Percentiles rank a stretch among this genome's conserved stretches.
phyloP scores from a whole-genome alignment of 2,113 vertebrate species.

The Balaeniceps rex region DNA sequence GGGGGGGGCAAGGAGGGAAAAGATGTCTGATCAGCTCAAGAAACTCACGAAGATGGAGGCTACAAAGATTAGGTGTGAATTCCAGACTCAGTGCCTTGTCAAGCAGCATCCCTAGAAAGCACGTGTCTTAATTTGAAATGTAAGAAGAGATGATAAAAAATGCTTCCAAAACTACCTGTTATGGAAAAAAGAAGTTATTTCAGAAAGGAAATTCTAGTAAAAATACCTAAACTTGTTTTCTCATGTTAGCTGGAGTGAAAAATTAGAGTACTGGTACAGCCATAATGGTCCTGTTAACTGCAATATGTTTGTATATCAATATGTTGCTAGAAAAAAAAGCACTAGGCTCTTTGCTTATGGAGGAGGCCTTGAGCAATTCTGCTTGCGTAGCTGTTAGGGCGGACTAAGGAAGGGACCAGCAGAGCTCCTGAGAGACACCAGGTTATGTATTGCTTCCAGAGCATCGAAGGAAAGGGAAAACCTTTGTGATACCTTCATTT shows the following conservation, averaged over 20 bases:
- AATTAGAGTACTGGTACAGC: not conserved
- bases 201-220: not conserved
- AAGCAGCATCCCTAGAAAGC: not conserved
- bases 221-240: not conserved
- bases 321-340: not conserved
- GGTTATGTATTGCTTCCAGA: not conserved
- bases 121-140: not conserved
- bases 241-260: not conserved
- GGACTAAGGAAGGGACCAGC: not conserved
- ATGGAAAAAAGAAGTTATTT: not conserved
- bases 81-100: not conserved
- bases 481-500: not conserved
- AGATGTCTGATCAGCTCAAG: not conserved
- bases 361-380: not conserved
- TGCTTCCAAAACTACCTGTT: not conserved
- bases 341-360: not conserved
- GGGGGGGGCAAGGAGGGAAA: no score
- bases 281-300: not conserved
- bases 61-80: not conserved
- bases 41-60: not conserved
- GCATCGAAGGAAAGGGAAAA: not conserved
- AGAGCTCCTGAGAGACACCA: accelerated
- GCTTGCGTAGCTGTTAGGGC: not conserved
- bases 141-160: not conserved
- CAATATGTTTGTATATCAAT: not conserved